phyloP scores from a whole-genome alignment of 1,140 invertebrate genomes.

The Cydia fagiglandana region DNA sequence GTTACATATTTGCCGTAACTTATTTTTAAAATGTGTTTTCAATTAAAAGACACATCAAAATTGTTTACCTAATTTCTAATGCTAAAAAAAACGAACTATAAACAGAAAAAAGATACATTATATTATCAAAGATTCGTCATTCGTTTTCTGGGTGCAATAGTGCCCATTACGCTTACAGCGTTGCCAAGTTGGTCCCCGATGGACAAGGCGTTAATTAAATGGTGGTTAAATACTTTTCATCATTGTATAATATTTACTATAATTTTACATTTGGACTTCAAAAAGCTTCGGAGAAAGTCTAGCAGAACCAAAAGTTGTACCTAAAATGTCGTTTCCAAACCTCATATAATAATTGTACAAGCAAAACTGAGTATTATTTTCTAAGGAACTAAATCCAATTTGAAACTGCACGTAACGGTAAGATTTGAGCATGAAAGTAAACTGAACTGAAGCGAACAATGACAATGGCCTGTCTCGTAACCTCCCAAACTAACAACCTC shows the following conservation, averaged over 20 bases:
- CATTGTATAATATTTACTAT: neutral
- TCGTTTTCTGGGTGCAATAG: too few species aligned
- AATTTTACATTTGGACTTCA: neutral
- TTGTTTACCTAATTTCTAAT: too few species aligned
- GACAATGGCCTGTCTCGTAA: conserved; percentile 7
- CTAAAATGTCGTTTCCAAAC: neutral
- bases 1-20: too few species aligned
- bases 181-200: too few species aligned
- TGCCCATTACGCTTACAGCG: too few species aligned
- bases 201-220: too few species aligned
- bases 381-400: neutral
- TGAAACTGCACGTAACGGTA: neutral
- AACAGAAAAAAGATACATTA: too few species aligned
- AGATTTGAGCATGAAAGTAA: conserved; percentile 7
- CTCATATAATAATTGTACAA: neutral
- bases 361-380: neutral
- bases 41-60: too few species aligned
- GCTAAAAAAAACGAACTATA: too few species aligned
- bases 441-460: conserved; percentile 13
- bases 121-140: too few species aligned
- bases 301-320: neutral
- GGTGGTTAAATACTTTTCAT: neutral
- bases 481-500: conserved; percentile 17
- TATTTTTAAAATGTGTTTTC: too few species aligned
- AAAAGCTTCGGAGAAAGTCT: neutral